phyloP scores from a whole-genome alignment of 2,113 vertebrate genomes.

The Progne subis region DNA sequence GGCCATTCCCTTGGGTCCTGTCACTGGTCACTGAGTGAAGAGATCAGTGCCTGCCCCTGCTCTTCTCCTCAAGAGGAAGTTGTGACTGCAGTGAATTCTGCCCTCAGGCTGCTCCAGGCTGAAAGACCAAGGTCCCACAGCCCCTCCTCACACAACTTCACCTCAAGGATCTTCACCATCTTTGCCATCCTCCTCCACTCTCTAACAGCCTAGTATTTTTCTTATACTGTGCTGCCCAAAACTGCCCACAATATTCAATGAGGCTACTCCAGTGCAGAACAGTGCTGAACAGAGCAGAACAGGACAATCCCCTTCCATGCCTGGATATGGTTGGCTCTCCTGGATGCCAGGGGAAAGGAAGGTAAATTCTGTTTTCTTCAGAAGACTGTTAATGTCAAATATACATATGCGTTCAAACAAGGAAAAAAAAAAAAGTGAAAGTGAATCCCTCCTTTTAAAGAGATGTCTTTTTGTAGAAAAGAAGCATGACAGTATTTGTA shows the following conservation, averaged over 20 bases:
- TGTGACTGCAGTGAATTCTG: neutral
- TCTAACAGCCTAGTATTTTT: neutral
- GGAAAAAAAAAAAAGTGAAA: neutral
- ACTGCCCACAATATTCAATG: neutral
- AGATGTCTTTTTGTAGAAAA: neutral
- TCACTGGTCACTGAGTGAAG: neutral
- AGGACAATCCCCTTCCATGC: neutral
- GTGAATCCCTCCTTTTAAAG: neutral
- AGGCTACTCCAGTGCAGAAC: neutral
- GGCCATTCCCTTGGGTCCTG: fast-evolving
- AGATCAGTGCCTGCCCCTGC: neutral
- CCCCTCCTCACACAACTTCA: fast-evolving
- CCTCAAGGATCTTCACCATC: neutral
- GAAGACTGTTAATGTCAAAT: neutral
- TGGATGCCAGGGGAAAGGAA: neutral
- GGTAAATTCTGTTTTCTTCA: neutral
- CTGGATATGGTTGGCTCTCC: fast-evolving
- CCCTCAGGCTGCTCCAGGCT: neutral
- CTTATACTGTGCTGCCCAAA: neutral
- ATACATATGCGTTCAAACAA: neutral
- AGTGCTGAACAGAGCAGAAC: fast-evolving
- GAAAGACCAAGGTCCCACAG: neutral
- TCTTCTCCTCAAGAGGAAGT: fast-evolving
- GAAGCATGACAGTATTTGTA: neutral
- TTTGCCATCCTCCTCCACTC: fast-evolving